Conservation (phyloP, 2,888 invertebrate species). For the Pristionchus exspectatus region DNA sequence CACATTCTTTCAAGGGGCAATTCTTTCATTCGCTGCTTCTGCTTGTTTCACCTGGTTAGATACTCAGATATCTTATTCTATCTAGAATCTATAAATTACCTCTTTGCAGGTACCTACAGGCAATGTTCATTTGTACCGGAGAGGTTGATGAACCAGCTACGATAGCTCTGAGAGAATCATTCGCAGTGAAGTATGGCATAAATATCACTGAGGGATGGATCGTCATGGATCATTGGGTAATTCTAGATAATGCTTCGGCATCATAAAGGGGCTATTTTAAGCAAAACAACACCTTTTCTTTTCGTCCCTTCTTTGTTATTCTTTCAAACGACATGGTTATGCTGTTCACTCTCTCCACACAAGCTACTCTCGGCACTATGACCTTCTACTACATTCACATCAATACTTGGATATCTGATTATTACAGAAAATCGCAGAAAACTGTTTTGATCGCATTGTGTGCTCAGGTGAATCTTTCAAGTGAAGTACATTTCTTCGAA, state of each 20-base stretch:
- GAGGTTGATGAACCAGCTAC: not conserved
- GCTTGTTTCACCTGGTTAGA: not conserved
- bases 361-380: not conserved
- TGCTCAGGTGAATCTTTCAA: not conserved
- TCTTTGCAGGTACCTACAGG: not conserved
- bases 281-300: not conserved
- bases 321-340: not conserved
- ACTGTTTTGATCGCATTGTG: not conserved
- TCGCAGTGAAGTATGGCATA: not conserved
- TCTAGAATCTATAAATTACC: not conserved
- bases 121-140: not conserved
- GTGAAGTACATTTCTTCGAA: not conserved
- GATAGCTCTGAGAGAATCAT: not conserved
- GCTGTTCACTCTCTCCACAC: not conserved
- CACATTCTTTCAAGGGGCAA: not conserved
- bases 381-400: not conserved
- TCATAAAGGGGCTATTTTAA: not conserved
- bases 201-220: not conserved
- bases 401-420: not conserved
- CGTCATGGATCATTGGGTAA: conserved; percentile 10
- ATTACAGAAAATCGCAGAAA: not conserved
- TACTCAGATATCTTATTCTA: too few relatives aligned
- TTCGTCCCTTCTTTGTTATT: not conserved
- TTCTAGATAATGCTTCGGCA: not conserved
- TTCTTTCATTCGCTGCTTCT: not conserved